These are phyloP conservation scores for Rattus norvegicus DNA, from an alignment of 2,113 vertebrate species.

Conservation along the genomic window GRCr8 NC_086026.1:85448001-85448500, in stretches of 20 bases:
- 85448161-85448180: background rate
- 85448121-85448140: background rate
- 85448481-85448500: background rate
- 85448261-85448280: background rate
- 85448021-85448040: constrained; percentile 5
- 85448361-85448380: background rate
- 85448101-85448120: background rate
- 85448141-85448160: background rate
- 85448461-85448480: background rate
- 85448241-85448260: constrained; percentile 41
- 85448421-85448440: background rate
- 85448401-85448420: background rate
- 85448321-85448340: background rate
- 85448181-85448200: background rate
- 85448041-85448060: background rate
- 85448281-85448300: background rate
- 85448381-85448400: background rate
- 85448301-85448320: background rate
- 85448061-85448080: background rate
- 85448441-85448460: background rate
- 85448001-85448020: background rate
- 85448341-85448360: background rate
- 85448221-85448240: constrained; percentile 31
- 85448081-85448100: background rate
- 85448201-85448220: constrained; percentile 3